These are phyloP conservation scores for Synaphobranchus kaupii DNA, from an alignment of 2,797 vertebrate species.

Conservation along the genomic window DNA sequence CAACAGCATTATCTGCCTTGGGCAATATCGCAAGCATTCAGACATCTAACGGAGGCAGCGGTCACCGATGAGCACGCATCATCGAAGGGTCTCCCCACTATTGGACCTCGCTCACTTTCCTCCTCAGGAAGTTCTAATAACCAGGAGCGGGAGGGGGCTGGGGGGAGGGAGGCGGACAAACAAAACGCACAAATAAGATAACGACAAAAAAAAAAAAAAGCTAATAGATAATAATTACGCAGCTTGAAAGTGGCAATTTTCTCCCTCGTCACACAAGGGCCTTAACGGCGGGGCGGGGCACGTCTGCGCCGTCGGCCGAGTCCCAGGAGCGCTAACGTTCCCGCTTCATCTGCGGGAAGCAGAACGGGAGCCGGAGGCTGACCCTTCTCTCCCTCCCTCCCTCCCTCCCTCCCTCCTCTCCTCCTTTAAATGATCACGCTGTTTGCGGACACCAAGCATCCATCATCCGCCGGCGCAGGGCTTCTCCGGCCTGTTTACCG, in stretches of 20 bases:
- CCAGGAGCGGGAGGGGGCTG: background rate
- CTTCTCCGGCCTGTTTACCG: background rate
- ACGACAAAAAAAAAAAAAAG: constrained; percentile 6
- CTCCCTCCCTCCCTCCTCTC: constrained; percentile 13
- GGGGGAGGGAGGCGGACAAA: background rate
- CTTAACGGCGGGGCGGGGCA: constrained; percentile 8
- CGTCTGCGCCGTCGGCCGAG: constrained; percentile 28
- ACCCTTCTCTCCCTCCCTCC: constrained; percentile 32
- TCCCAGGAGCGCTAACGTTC: constrained; percentile 11
- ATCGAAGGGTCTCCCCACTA: background rate
- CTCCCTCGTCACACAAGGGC: constrained; percentile 29
- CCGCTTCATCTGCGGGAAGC: constrained; percentile 60
- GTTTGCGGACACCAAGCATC: constrained; percentile 38
- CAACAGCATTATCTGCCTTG: background rate
- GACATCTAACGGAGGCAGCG: background rate
- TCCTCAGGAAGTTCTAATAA: background rate
- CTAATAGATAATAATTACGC: constrained; percentile 35
- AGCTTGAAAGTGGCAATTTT: constrained; percentile 41
- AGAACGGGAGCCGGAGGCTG: constrained; percentile 55
- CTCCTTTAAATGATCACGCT: constrained; percentile 52
- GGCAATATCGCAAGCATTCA: background rate
- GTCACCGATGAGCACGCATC: background rate
- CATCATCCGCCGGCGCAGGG: background rate
- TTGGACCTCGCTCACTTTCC: background rate
- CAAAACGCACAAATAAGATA: background rate